Evolutionary conservation across 1,140 invertebrate genomes (phyloP).

Genomic region (Cydia amplana): DNA sequence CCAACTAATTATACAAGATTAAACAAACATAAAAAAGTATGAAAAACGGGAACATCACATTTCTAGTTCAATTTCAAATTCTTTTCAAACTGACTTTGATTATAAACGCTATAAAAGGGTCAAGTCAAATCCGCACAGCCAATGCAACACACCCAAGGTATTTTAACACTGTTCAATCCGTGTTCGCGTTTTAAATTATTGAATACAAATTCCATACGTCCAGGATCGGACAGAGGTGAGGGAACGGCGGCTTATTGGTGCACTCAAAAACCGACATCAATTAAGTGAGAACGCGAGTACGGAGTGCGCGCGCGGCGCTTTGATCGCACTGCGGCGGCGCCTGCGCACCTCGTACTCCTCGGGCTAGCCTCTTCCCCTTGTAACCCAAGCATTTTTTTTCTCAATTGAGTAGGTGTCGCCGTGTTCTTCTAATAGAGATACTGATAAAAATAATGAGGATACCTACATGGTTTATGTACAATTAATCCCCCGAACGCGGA

Average conservation of each 20-base stretch:
- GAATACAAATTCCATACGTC: slow-evolving; percentile 75
- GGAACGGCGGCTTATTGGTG: slow-evolving; percentile 62
- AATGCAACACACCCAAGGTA: not conserved
- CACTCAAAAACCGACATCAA: slow-evolving; percentile 73
- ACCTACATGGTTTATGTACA: too few relatives aligned
- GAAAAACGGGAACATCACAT: too few relatives aligned
- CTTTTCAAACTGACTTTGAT: not conserved
- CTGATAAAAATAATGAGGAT: too few relatives aligned
- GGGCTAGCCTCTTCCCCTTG: not conserved
- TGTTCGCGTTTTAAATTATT: slow-evolving; percentile 66
- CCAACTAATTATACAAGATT: too few relatives aligned
- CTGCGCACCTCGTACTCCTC: not conserved
- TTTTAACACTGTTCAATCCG: slow-evolving; percentile 20
- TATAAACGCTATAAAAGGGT: not conserved
- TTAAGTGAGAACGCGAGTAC: slow-evolving; percentile 46
- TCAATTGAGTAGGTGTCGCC: too few relatives aligned
- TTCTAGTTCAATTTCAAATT: too few relatives aligned
- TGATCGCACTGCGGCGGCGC: slow-evolving; percentile 21
- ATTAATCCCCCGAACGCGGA: too few relatives aligned
- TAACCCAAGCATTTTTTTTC: too few relatives aligned
- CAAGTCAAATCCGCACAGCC: not conserved
- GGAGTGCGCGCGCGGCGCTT: slow-evolving; percentile 18
- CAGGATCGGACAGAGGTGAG: slow-evolving; percentile 57
- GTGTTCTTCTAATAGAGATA: too few relatives aligned
- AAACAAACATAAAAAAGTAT: too few relatives aligned